Evolutionary conservation across 1,140 invertebrate species (phyloP), one percentile per base, ranked within the genome.

Genomic region (Lordiphosa mommai): DNA sequence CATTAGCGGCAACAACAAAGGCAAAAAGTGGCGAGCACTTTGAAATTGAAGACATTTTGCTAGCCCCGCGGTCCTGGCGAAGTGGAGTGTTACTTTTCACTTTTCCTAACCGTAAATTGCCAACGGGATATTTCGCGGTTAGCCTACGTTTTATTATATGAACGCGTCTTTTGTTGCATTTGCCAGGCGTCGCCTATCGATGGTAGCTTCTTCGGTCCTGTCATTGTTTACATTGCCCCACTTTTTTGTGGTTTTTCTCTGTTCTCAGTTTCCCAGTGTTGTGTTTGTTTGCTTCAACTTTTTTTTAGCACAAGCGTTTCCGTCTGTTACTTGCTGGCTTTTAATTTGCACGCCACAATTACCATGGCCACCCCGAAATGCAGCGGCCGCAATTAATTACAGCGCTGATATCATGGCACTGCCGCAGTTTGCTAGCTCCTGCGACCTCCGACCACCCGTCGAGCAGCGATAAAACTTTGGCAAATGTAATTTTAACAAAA

Each of bases 401-500:
- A 46, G 77, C 72, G 56, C 72, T 72, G 77, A 84, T 84, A 84
- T 84, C 77, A 84, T 64, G 72, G 49, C 70, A 60, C 65, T 65
- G 61, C 60, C 40, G 17, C 43, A 47, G 43, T 37, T 27, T 7
- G 40, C 20, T 43, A 10, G 14, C 27, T 10, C 20, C 9, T 41
- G 10, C 17, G 17, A 41, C 16, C 16, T 20, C 16, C n/a, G n/a
- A 10, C 32, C 32, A 13, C 34, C 56, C 51, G 61, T 51, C 61
- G 67, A 63, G 61, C 77, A 69, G 77, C 77, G 72, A 84, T 84
- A 84, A 84, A 84, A 84, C 77, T 84, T 84, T 84, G 47, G 56
- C 77, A 84, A 84, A 77, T 80, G 76, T 84, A 84, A 84, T 77
- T 84, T 84, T 84, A 84, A 84, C 77, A 84, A 85, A 84, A 84